phyloP scores from a whole-genome alignment of 2,888 invertebrate species.

The Aethes cnicana region DNA sequence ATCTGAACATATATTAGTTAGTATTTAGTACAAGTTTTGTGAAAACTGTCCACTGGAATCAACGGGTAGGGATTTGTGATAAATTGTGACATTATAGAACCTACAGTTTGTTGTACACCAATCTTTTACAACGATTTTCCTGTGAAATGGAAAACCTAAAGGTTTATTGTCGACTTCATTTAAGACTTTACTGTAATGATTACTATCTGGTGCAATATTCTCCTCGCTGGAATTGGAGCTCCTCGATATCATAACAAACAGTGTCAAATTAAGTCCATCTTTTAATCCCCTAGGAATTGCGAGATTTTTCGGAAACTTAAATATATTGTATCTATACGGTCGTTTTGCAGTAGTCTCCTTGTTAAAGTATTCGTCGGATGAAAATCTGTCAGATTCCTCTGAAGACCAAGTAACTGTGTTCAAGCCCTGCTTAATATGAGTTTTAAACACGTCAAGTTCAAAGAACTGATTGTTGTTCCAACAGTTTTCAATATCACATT shows the following conservation, averaged over 20 bases:
- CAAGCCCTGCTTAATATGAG: slow-evolving; percentile 51
- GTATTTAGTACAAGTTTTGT: slow-evolving; percentile 52
- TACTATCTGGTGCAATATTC: slow-evolving; percentile 38
- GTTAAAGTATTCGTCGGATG: slow-evolving; percentile 55
- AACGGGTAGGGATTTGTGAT: slow-evolving; percentile 50
- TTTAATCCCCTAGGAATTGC: slow-evolving; percentile 63
- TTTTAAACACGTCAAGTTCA: slow-evolving; percentile 58
- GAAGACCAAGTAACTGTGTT: slow-evolving; percentile 61
- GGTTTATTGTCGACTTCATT: slow-evolving; percentile 56
- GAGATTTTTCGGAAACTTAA: slow-evolving; percentile 65
- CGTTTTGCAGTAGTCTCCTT: slow-evolving; percentile 39
- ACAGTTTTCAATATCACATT: slow-evolving; percentile 51
- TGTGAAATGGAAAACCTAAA: slow-evolving; percentile 72
- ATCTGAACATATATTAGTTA: too few species aligned
- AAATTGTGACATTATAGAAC: slow-evolving; percentile 63
- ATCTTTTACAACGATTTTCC: slow-evolving; percentile 46
- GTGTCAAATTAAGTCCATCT: slow-evolving; percentile 60
- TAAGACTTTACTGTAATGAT: slow-evolving; percentile 45
- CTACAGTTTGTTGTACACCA: slow-evolving; percentile 55
- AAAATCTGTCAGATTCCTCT: slow-evolving; percentile 49
- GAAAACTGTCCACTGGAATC: slow-evolving; percentile 55
- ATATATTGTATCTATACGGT: slow-evolving; percentile 54
- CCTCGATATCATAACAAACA: slow-evolving; percentile 66
- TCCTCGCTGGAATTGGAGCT: slow-evolving; percentile 41
- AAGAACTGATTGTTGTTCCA: slow-evolving; percentile 58